These are phyloP conservation scores for Takifugu ocellatus DNA, from an alignment of 2,797 vertebrate species.

Conservation along the genomic window DNA sequence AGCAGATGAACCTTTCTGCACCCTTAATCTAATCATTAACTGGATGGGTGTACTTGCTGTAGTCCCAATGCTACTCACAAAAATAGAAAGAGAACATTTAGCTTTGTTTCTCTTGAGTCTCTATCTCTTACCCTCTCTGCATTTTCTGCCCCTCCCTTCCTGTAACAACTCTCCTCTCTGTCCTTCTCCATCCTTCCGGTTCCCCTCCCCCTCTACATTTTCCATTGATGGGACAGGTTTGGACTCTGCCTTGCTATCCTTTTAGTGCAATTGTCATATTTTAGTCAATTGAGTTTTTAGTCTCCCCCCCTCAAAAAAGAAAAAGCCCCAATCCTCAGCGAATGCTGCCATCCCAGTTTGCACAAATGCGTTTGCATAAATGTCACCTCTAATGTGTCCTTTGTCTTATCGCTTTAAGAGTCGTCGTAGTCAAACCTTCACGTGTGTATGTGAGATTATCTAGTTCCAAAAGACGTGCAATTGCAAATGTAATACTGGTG, in stretches of 20 bases:
- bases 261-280: not conserved
- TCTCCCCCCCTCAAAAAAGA: slow-evolving; percentile 16
- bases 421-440: slow-evolving; percentile 11
- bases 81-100: slow-evolving; percentile 75
- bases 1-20: slow-evolving; percentile 58
- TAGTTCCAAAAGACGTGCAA: slow-evolving; percentile 1
- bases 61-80: slow-evolving; percentile 61
- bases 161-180: slow-evolving; percentile 67
- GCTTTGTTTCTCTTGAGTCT: slow-evolving; percentile 68
- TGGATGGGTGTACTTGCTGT: slow-evolving; percentile 48
- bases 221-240: slow-evolving; percentile 70
- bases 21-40: slow-evolving; percentile 69
- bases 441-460: slow-evolving; percentile 12
- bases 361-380: slow-evolving; percentile 4
- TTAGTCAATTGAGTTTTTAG: slow-evolving; percentile 36
- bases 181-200: slow-evolving; percentile 75
- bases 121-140: slow-evolving; percentile 50
- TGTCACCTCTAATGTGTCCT: slow-evolving; percentile 7
- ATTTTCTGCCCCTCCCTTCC: slow-evolving; percentile 64
- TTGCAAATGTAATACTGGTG: slow-evolving; percentile 6
- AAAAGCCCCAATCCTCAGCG: too few species aligned
- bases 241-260: slow-evolving; percentile 33
- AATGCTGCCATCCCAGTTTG: not conserved
- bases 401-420: slow-evolving; percentile 3
- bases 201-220: slow-evolving; percentile 63